Percentiles rank a stretch among this genome's conserved stretches.
These are phyloP conservation scores for Apodemus speciosus DNA, from an alignment of 2,113 vertebrate species.

Conservation along the genomic window DNA sequence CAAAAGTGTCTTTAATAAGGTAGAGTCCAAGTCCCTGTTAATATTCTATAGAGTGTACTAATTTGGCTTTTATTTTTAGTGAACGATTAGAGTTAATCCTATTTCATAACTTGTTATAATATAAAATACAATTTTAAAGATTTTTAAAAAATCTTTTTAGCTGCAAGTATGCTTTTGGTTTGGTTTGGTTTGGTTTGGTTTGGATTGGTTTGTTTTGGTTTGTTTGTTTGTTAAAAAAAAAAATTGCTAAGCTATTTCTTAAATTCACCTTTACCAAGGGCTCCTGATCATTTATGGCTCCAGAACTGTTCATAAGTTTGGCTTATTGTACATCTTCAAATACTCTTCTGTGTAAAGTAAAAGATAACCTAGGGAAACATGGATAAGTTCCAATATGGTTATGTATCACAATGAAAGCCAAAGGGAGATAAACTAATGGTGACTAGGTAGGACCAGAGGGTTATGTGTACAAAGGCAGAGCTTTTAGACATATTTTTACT, in stretches of 20 bases:
- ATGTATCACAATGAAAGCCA: neutral
- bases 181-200: neutral
- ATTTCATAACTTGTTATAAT: constrained; percentile 9
- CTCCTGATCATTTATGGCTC: neutral
- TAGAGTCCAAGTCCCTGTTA: neutral
- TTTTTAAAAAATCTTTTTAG: neutral
- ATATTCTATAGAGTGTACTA: neutral
- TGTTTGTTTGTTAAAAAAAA: neutral
- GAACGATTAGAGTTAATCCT: neutral
- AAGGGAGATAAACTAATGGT: neutral
- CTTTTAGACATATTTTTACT: neutral
- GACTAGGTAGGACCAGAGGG: neutral
- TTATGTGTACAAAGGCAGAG: neutral
- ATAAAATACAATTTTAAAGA: neutral
- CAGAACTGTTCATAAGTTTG: neutral
- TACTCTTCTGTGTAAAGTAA: neutral
- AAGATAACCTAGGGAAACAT: constrained; percentile 1
- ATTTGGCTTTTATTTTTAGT: neutral
- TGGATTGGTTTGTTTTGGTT: too few species aligned
- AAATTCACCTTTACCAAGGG: neutral
- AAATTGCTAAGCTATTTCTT: neutral
- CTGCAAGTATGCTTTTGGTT: neutral
- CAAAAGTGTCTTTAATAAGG: constrained; percentile 5
- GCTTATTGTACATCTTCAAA: neutral
- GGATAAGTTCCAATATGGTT: neutral